A percentile compares a stretch with the other conserved stretches of the same genome.
phyloP scores from a whole-genome alignment of 2,888 invertebrate species.

The Pinctada fucata region DNA sequence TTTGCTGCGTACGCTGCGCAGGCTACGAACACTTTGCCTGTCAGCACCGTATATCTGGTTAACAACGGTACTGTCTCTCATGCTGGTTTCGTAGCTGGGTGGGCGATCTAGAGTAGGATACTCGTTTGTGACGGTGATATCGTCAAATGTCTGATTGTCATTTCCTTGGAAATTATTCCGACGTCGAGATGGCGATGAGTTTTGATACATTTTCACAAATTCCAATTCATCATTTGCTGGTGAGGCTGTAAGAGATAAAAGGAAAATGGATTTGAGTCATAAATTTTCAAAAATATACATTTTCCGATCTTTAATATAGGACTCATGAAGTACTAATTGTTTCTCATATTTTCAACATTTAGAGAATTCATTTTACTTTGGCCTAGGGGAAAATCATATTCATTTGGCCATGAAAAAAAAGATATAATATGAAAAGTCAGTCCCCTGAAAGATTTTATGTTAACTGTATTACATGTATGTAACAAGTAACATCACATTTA shows the following conservation, averaged over 20 bases:
- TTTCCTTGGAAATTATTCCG: conserved; percentile 25
- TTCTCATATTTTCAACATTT: too few relatives aligned
- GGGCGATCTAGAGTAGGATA: conserved; percentile 61
- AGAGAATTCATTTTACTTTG: too few relatives aligned
- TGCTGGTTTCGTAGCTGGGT: conserved; percentile 70
- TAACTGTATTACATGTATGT: too few relatives aligned
- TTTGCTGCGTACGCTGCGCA: conserved; percentile 62
- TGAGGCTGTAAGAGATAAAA: conserved; percentile 63
- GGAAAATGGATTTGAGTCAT: neutral
- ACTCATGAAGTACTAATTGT: too few relatives aligned
- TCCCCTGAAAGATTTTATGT: too few relatives aligned
- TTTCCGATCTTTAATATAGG: too few relatives aligned
- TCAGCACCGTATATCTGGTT: conserved; percentile 58
- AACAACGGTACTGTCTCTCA: conserved; percentile 58
- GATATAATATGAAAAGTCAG: too few relatives aligned
- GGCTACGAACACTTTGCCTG: conserved; percentile 60
- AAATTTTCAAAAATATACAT: neutral
- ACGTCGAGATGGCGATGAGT: conserved; percentile 47
- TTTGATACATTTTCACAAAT: conserved; percentile 75
- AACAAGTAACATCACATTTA: too few relatives aligned
- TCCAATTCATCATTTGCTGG: conserved; percentile 75
- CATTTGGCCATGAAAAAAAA: too few relatives aligned
- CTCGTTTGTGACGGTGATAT: conserved; percentile 35
- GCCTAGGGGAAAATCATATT: too few relatives aligned
- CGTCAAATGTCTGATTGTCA: conserved; percentile 46